Conservation (phyloP, 2,797 vertebrate species). For the Manis crassicaudata region DNA sequence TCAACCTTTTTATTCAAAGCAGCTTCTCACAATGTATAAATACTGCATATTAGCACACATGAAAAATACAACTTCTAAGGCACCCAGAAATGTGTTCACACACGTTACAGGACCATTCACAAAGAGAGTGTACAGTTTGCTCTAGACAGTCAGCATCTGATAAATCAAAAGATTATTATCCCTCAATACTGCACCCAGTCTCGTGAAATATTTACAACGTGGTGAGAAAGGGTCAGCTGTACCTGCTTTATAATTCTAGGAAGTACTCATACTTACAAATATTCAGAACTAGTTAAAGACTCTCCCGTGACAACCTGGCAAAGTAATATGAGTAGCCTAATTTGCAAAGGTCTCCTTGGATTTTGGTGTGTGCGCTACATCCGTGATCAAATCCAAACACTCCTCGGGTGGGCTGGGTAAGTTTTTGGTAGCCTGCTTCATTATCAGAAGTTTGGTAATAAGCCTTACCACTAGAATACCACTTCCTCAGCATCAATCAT, state of each 20-base stretch:
- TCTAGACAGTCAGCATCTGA: slow-evolving; percentile 89
- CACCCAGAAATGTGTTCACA: slow-evolving; percentile 94
- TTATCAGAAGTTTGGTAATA: slow-evolving; percentile 87
- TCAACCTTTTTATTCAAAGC: slow-evolving; percentile 94
- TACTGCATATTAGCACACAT: slow-evolving; percentile 93
- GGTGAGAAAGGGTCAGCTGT: slow-evolving; percentile 85
- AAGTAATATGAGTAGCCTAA: slow-evolving; percentile 86
- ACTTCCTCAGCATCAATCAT: slow-evolving; percentile 76
- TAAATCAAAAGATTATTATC: slow-evolving; percentile 87
- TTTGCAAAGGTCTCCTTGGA: slow-evolving; percentile 83
- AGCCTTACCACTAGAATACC: slow-evolving; percentile 88
- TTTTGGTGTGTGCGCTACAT: slow-evolving; percentile 84
- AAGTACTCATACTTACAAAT: slow-evolving; percentile 87
- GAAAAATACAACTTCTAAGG: slow-evolving; percentile 95
- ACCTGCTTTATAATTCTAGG: slow-evolving; percentile 86
- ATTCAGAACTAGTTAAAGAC: slow-evolving; percentile 86
- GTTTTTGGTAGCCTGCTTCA: slow-evolving; percentile 89
- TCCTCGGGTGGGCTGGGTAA: slow-evolving; percentile 81
- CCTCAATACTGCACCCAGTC: slow-evolving; percentile 84
- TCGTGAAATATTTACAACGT: slow-evolving; percentile 88
- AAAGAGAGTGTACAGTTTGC: slow-evolving; percentile 88
- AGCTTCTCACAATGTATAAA: slow-evolving; percentile 92
- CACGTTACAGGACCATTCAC: slow-evolving; percentile 88
- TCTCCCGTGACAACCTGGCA: slow-evolving; percentile 83
- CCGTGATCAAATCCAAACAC: slow-evolving; percentile 82